Evolutionary conservation across 2,797 vertebrate species (phyloP).

Genomic region (Phataginus tetradactyla): DNA sequence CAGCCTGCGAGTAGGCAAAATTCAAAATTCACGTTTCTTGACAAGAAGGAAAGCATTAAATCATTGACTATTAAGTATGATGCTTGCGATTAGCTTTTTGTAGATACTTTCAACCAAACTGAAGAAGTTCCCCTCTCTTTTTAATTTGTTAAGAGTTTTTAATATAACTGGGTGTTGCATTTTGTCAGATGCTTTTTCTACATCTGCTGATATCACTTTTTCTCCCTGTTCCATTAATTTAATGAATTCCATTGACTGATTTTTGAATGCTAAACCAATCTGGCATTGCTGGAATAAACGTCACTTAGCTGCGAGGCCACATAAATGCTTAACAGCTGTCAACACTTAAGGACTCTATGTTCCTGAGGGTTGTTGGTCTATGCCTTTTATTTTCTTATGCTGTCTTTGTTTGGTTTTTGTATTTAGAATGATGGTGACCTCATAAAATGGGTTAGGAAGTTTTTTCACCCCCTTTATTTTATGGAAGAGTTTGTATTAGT

Average conservation of each 20-base stretch:
- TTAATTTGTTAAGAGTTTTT: slow-evolving; percentile 56
- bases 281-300: slow-evolving; percentile 8
- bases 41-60: neutral
- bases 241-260: slow-evolving; percentile 21
- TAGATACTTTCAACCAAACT: slow-evolving; percentile 39
- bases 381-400: neutral
- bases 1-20: neutral
- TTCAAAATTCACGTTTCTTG: neutral
- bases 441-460: neutral
- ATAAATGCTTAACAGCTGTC: neutral
- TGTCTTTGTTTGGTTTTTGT: slow-evolving; percentile 20
- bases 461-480: neutral
- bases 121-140: neutral
- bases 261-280: slow-evolving; percentile 41
- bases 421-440: neutral
- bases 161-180: neutral
- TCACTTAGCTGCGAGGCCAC: neutral
- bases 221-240: slow-evolving; percentile 20
- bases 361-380: neutral
- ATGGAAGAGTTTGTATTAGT: neutral
- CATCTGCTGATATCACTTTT: slow-evolving; percentile 41
- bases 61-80: neutral
- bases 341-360: neutral
- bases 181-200: slow-evolving; percentile 55
- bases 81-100: slow-evolving; percentile 16